These are phyloP conservation scores for Parauchenoglanis punctatus DNA, from an alignment of 2,797 vertebrate species.

Conservation along the genomic window DNA sequence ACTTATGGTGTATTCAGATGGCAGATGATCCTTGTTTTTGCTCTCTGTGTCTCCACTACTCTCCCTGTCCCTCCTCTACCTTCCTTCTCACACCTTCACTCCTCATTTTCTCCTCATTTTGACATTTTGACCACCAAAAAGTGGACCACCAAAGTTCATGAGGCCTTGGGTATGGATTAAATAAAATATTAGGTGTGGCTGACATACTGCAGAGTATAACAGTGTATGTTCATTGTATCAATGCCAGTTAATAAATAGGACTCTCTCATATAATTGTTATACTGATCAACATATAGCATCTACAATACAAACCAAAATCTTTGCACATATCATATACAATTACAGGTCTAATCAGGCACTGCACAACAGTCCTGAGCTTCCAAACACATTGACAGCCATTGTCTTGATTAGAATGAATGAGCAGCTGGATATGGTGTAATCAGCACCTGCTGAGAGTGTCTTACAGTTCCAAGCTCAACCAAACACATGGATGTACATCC, in stretches of 20 bases:
- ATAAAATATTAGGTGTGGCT: not conserved
- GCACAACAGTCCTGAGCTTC: constrained; percentile 12
- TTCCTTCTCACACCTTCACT: not conserved
- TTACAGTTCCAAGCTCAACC: not conserved
- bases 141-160: not conserved
- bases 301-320: not conserved
- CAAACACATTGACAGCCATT: constrained; percentile 23
- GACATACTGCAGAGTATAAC: not conserved
- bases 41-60: not conserved
- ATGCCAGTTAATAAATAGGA: not conserved
- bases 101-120: not conserved
- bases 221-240: not conserved
- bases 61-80: not conserved
- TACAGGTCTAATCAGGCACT: constrained; percentile 1
- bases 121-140: not conserved
- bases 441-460: constrained; percentile 38
- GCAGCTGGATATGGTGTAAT: constrained; percentile 40
- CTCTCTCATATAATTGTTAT: not conserved
- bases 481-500: constrained; percentile 6
- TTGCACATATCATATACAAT: not conserved
- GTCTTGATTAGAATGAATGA: constrained; percentile 32
- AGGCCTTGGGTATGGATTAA: not conserved
- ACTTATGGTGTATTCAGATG: not conserved
- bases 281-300: not conserved
- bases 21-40: not conserved